Evolutionary conservation across 2,888 invertebrate species (phyloP), one percentile per base, ranked within the genome.

Genomic region (Harmothoe impar): DNA sequence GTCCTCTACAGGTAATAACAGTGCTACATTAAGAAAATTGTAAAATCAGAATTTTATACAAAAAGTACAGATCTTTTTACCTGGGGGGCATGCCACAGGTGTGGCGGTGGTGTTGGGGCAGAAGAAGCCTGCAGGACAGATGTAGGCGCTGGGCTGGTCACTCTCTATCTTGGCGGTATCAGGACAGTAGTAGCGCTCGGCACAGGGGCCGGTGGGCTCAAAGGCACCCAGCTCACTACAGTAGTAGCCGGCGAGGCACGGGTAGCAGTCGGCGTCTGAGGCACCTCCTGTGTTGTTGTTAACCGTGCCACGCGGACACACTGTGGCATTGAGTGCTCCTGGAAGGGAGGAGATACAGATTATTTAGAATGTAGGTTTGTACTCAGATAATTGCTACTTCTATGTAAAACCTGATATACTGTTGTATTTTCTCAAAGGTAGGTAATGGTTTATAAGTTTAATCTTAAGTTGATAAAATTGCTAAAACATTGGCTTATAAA

Each of bases 131-230:
- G 92, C 89, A 54, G 94, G 94, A 91, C 95, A 95, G 0, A 33
- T 52, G 88, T 68, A 92, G n/a, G 29, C 90, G n/a, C 56, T 88
- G 7, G 92, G 92, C 62, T 23, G 25, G 17, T 90, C 77, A 10
- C 51, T 51, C 35, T 56, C 54, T 23, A 91, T 89, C 25, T 89
- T 33, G 51, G 91, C 92, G 62, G 51, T 62, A n/a, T 91, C 91
- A 0, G 95, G 95, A 90, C 95, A 95, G 92, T 95, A 95, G 91
- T 94, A 95, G 0, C 95, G 94, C 52, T 93, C 93, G 68, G 94
- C 93, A 92, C 95, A 95, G 7, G 92, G 91, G 15, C 94, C 95
- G 56, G 95, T 93, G 29, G 94, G 94, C 10, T 91, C 92, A 0
- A 93, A 94, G 12, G 94, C 93, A 7, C 95, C 93, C 33, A 77